Evolutionary conservation across 2,113 vertebrate genomes (phyloP).

Genomic region (Solea solea): DNA sequence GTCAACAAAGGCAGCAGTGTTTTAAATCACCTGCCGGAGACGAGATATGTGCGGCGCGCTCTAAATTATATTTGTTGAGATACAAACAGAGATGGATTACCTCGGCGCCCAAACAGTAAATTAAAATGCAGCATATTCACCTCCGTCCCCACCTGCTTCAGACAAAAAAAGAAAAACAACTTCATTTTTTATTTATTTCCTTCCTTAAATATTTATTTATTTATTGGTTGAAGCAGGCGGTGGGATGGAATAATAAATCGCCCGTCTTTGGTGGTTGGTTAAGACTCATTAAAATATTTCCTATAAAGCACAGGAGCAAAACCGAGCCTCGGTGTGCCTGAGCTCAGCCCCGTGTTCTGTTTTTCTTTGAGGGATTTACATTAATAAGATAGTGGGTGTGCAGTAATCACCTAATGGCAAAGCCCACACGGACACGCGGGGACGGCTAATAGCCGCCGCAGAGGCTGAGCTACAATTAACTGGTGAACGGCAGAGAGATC

Average conservation of each 20-base stretch:
- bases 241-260: constrained; percentile 67
- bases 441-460: constrained; percentile 26
- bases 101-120: constrained; percentile 57
- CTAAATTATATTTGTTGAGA: constrained; percentile 73
- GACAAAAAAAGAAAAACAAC: constrained; percentile 1
- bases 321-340: constrained; percentile 32
- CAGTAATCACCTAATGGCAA: constrained; percentile 62
- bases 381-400: constrained; percentile 67
- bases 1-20: constrained; percentile 46
- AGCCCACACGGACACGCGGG: constrained; percentile 10
- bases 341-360: constrained; percentile 35
- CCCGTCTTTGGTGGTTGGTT: constrained; percentile 61
- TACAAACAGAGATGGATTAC: constrained; percentile 76
- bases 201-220: constrained; percentile 46
- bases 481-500: constrained; percentile 51
- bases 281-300: constrained; percentile 71
- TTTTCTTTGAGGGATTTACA: constrained; percentile 57
- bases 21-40: constrained; percentile 65
- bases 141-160: constrained; percentile 34
- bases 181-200: constrained; percentile 43
- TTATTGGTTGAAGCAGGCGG: constrained; percentile 41
- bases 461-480: constrained; percentile 59
- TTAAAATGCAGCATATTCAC: constrained; percentile 65
- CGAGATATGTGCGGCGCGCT: constrained; percentile 52
- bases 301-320: constrained; percentile 25